Percentiles rank a stretch among this genome's conserved stretches.
These are phyloP conservation scores for Mixornis gularis DNA, from an alignment of 2,113 vertebrate species.

Conservation along the genomic window DNA sequence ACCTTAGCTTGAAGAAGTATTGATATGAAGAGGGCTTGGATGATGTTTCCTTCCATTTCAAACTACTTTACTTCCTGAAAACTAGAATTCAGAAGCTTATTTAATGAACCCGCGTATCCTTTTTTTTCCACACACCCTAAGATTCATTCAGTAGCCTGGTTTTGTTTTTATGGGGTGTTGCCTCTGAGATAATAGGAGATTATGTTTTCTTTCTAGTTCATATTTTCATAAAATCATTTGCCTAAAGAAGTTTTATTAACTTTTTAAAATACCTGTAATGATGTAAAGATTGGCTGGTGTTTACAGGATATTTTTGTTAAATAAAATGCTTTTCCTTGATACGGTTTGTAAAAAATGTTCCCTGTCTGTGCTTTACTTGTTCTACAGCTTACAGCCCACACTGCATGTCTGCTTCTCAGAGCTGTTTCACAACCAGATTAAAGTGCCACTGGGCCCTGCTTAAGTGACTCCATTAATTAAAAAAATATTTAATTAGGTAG, in stretches of 20 bases:
- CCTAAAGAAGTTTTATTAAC: neutral
- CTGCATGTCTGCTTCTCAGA: neutral
- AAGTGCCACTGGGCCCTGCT: neutral
- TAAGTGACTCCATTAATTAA: neutral
- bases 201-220: neutral
- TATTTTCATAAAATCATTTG: neutral
- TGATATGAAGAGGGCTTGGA: neutral
- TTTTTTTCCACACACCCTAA: neutral
- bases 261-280: neutral
- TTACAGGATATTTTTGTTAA: neutral
- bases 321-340: neutral
- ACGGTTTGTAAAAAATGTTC: neutral
- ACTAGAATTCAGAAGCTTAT: neutral
- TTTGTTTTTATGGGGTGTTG: neutral
- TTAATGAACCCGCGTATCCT: neutral
- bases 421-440: conserved; percentile 9
- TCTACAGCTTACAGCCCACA: neutral
- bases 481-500: neutral
- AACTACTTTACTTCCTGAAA: neutral
- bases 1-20: neutral
- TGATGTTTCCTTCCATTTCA: neutral
- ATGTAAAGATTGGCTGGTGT: neutral
- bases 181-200: neutral
- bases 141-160: neutral
- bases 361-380: neutral